phyloP scores from a whole-genome alignment of 2,888 invertebrate species.

The Creontiades dilutus region DNA sequence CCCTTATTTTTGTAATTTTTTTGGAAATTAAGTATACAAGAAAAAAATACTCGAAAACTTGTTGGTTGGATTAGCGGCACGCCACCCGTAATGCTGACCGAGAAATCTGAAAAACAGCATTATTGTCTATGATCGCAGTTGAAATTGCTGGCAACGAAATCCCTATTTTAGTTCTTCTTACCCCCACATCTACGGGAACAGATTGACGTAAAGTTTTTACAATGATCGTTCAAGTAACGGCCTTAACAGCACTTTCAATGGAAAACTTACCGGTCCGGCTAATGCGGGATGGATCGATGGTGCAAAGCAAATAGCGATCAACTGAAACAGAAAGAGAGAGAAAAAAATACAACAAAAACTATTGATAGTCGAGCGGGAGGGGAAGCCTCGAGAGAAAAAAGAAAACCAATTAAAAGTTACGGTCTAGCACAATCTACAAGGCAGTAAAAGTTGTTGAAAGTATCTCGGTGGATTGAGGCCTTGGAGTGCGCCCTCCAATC shows the following conservation, averaged over 20 bases:
- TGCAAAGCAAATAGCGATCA: constrained; percentile 39
- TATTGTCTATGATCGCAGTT: too few relatives aligned
- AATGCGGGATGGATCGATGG: constrained; percentile 17
- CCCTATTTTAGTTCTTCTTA: too few relatives aligned
- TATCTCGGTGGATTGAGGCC: constrained; percentile 13
- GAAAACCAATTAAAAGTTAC: constrained; percentile 72
- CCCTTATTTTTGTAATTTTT: too few relatives aligned
- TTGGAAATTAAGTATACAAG: too few relatives aligned
- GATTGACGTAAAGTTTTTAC: too few relatives aligned
- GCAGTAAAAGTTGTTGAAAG: constrained; percentile 64
- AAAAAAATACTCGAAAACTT: too few relatives aligned
- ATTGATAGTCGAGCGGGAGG: constrained; percentile 18
- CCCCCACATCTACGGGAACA: too few relatives aligned
- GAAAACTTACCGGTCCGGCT: not conserved
- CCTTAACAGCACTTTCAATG: not conserved
- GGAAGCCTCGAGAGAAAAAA: constrained; percentile 45
- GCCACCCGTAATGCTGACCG: too few relatives aligned
- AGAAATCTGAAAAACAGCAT: too few relatives aligned
- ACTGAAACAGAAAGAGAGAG: not conserved
- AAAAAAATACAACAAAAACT: constrained; percentile 5
- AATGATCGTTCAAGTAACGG: too few relatives aligned
- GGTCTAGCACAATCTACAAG: constrained; percentile 65
- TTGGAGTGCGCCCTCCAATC: not conserved
- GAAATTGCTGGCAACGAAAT: too few relatives aligned
- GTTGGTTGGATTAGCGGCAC: too few relatives aligned